Evolutionary conservation across 2,888 invertebrate species (phyloP).

Genomic region (Nomada lathburiana): DNA sequence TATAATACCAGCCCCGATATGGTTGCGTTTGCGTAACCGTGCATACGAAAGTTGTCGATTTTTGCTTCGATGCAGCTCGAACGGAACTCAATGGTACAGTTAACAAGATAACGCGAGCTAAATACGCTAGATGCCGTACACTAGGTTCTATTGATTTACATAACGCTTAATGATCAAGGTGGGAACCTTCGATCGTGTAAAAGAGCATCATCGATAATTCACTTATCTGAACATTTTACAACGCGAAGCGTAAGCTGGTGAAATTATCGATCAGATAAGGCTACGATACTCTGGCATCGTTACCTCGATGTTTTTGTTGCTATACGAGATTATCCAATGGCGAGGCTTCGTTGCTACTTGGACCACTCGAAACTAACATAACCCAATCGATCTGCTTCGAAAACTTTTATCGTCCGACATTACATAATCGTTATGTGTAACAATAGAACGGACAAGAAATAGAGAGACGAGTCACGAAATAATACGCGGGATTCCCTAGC

Average conservation of each 20-base stretch:
- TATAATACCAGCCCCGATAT: conserved; percentile 6
- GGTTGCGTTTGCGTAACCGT: not conserved
- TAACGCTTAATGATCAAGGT: conserved; percentile 3
- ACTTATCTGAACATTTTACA: conserved; percentile 26
- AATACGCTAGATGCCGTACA: not conserved
- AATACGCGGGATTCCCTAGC: not conserved
- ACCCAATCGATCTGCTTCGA: conserved; percentile 10
- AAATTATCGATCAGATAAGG: conserved; percentile 52
- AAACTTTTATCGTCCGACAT: conserved; percentile 15
- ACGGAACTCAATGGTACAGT: conserved; percentile 4
- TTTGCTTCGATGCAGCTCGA: not conserved
- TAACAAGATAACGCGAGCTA: not conserved
- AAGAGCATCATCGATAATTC: conserved; percentile 39
- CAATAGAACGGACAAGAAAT: not conserved
- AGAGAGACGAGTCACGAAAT: not conserved
- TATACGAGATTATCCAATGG: conserved; percentile 38
- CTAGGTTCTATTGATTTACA: not conserved
- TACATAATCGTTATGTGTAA: conserved; percentile 8
- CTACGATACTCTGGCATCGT: conserved; percentile 23
- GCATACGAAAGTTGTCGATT: conserved; percentile 5
- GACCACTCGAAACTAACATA: not conserved
- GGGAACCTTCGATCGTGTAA: conserved; percentile 2
- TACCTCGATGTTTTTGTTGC: conserved; percentile 34
- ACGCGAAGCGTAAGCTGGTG: not conserved
- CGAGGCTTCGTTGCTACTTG: conserved; percentile 22